Percentiles rank a stretch among this genome's conserved stretches.
These are phyloP conservation scores for Drosophila fungiperda DNA, from an alignment of 2,888 invertebrate genomes.

Conservation along the genomic window DNA sequence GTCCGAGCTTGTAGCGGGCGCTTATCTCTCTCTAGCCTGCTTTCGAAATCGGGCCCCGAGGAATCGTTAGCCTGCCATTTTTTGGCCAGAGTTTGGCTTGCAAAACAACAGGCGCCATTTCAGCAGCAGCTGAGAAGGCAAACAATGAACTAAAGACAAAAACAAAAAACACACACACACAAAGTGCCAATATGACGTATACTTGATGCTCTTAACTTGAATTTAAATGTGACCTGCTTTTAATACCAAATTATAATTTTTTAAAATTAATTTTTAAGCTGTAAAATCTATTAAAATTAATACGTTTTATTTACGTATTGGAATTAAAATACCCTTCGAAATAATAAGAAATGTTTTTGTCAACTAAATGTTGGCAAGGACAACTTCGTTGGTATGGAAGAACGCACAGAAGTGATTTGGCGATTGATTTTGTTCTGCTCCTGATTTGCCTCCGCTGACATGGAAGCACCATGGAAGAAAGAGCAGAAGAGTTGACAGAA, in stretches of 20 bases:
- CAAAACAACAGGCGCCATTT: slow-evolving; percentile 49
- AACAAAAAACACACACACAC: slow-evolving; percentile 18
- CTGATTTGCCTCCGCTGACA: slow-evolving; percentile 57
- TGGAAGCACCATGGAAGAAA: slow-evolving; percentile 19
- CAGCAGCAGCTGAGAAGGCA: slow-evolving; percentile 56
- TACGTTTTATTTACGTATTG: background rate
- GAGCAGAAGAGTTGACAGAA: slow-evolving; percentile 16
- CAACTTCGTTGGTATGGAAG: slow-evolving; percentile 41
- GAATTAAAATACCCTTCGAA: background rate
- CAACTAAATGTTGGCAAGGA: slow-evolving; percentile 54
- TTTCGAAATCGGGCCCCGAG: slow-evolving; percentile 67
- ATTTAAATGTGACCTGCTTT: background rate
- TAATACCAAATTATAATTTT: background rate
- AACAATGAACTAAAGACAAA: slow-evolving; percentile 64
- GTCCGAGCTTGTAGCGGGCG: slow-evolving; percentile 32
- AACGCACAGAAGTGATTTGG: slow-evolving; percentile 83
- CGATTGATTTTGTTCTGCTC: slow-evolving; percentile 81
- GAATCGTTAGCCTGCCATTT: slow-evolving; percentile 78
- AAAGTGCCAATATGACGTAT: slow-evolving; percentile 3
- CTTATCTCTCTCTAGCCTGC: slow-evolving; percentile 56
- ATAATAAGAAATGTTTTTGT: slow-evolving; percentile 19
- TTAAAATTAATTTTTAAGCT: background rate
- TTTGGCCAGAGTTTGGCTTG: slow-evolving; percentile 65
- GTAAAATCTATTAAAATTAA: background rate
- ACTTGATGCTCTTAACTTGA: slow-evolving; percentile 4